Conservation (phyloP, 2,797 vertebrate species). For the Pseudomugil tenellus region DNA sequence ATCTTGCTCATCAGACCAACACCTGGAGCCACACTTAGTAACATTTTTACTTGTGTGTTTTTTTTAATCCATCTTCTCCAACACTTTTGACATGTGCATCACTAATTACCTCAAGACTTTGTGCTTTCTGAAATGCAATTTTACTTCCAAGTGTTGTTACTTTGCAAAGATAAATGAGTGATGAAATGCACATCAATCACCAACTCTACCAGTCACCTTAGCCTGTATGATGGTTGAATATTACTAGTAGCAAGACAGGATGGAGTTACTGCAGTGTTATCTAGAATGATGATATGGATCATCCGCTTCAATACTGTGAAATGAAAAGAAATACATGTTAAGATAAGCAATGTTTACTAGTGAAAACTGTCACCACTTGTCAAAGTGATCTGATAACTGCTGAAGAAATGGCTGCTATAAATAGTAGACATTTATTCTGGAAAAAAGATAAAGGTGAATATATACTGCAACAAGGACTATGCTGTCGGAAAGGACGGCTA, state of each 20-base stretch:
- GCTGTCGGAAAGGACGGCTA: no score
- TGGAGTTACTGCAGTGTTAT: not conserved
- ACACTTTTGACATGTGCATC: constrained; percentile 28
- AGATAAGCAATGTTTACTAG: not conserved
- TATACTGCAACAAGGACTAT: no score
- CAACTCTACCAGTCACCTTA: constrained; percentile 6
- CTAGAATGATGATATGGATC: not conserved
- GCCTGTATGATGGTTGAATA: constrained; percentile 6
- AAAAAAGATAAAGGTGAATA: no score
- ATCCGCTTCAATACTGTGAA: not conserved
- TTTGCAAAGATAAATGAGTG: not conserved
- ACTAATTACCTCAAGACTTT: constrained; percentile 15
- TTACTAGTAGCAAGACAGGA: not conserved
- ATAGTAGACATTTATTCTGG: no score
- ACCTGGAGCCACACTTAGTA: constrained; percentile 8
- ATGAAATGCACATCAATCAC: constrained; percentile 6
- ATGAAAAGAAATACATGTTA: constrained; percentile 1
- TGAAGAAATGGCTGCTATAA: not conserved
- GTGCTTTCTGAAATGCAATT: constrained; percentile 43
- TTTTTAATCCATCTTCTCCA: constrained; percentile 22
- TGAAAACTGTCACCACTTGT: not conserved
- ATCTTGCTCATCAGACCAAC: constrained; percentile 22
- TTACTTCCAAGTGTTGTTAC: constrained; percentile 38
- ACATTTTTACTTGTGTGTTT: not conserved
- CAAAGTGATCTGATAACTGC: not conserved